Conservation (phyloP, 2,113 vertebrate species). For the Paramisgurnus dabryanus region DNA sequence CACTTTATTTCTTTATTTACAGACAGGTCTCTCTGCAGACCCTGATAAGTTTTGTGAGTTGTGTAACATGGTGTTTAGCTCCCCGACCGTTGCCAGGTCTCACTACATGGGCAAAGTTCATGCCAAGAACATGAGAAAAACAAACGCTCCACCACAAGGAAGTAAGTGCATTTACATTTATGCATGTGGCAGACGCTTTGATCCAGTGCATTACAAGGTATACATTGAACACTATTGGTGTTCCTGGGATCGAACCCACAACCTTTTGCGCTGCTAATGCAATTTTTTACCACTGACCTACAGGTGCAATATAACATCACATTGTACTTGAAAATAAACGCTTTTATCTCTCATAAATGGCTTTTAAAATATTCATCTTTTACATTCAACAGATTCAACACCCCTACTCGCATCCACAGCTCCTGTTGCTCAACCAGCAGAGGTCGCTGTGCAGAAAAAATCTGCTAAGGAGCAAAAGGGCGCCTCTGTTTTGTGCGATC, state of each 20-base stretch:
- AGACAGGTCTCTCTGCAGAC: slow-evolving; percentile 64
- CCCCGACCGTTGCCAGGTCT: slow-evolving; percentile 71
- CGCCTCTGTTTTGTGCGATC: background rate
- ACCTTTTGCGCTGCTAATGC: too few relatives aligned
- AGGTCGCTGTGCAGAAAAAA: background rate
- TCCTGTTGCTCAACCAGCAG: background rate
- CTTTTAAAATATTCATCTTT: background rate
- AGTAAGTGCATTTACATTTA: background rate
- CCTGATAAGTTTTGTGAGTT: slow-evolving; percentile 77
- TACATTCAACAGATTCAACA: background rate
- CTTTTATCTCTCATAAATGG: background rate
- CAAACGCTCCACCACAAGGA: background rate
- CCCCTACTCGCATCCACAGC: background rate
- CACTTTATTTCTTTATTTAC: slow-evolving; percentile 46
- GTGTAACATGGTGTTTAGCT: slow-evolving; percentile 83
- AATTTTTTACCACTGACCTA: too few relatives aligned
- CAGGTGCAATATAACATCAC: too few relatives aligned
- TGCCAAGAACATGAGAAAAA: slow-evolving; percentile 72
- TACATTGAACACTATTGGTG: too few relatives aligned
- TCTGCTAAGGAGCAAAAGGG: slow-evolving; percentile 14
- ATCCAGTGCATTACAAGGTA: too few relatives aligned
- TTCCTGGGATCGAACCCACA: too few relatives aligned
- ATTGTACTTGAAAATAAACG: too few relatives aligned
- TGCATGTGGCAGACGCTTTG: background rate
- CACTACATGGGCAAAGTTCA: slow-evolving; percentile 82